Base-by-base conservation (phyloP, 2,888 invertebrate genomes). In the Panzeria rudis region DNA sequence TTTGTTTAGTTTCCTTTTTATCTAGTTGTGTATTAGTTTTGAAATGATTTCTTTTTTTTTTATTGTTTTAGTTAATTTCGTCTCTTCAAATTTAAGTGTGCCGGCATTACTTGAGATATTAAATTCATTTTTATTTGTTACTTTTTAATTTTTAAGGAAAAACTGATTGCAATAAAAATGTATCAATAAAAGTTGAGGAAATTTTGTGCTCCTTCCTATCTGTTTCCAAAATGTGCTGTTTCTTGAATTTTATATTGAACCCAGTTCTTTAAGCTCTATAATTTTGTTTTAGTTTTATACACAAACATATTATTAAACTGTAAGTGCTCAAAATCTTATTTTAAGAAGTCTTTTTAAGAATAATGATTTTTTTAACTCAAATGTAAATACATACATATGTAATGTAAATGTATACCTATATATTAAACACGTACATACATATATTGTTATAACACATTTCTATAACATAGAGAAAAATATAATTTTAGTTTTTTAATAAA, bases 401-500 rank as follows among this genome's bases (percentile, higher is more conserved):
- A n/a, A n/a, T n/a, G 50, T 47, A 44, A 7, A 32, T 32, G 17
- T 3, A 59, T 59, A 17, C 3, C 13, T 54, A 25, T 25, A 23
- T 29, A 56, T 0, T 29, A 52, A 23, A 50, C 20, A 50, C 4
- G 6, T 23, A 25, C 9, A 54, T 54, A 54, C 20, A 25, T 25
- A 25, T 73, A 47, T 50, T 73, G 61, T 50, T 61, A 23, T 50
- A 44, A 41, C 13, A 59, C 17, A 20, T 20, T 59, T 44, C 7
- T 66, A 41, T 25, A 73, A 35, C 9, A 61, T 20, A 35, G 35
- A 61, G 15, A 29, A 25, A 47, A 20, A 20, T 47, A 44, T 23
- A 59, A 47, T 66, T 32, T 32, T 47, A 62, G 25, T 62, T 61
- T 73, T 68, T 35, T 68, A 52, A 68, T 35, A 35, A 68, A 66